Conservation (phyloP, 2,888 invertebrate species). For the Camponotus fellah region DNA sequence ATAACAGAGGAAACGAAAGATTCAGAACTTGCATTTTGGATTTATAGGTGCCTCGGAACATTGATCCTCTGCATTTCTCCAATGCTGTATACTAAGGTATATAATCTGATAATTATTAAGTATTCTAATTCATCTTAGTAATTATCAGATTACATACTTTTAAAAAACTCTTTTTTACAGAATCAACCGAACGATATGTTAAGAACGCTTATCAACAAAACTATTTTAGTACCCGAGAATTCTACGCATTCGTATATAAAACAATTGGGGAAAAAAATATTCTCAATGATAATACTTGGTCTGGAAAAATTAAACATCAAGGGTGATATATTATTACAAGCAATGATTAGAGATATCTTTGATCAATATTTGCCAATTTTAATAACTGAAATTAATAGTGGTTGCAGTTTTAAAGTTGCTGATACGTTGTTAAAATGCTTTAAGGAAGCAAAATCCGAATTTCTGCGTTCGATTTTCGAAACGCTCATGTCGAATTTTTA, state of each 20-base stretch:
- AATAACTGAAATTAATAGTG: constrained; percentile 70
- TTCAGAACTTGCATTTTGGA: constrained; percentile 78
- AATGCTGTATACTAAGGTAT: constrained; percentile 80
- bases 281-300: constrained; percentile 82
- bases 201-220: constrained; percentile 77
- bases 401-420: constrained; percentile 75
- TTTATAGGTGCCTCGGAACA: constrained; percentile 82
- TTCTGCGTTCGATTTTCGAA: constrained; percentile 76
- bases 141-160: constrained; percentile 11
- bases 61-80: constrained; percentile 81
- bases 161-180: constrained; percentile 69
- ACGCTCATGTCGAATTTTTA: constrained; percentile 79
- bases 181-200: constrained; percentile 82
- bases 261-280: constrained; percentile 80
- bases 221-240: constrained; percentile 80
- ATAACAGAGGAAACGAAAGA: constrained; percentile 81
- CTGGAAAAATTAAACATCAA: constrained; percentile 79
- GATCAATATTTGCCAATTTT: constrained; percentile 82
- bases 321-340: constrained; percentile 80
- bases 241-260: constrained; percentile 70
- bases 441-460: constrained; percentile 76
- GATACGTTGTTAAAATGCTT: constrained; percentile 81
- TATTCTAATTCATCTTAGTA: constrained; percentile 4
- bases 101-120: constrained; percentile 25
- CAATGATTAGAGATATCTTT: constrained; percentile 80